These are phyloP conservation scores for Crypturellus undulatus DNA, from an alignment of 2,113 vertebrate species.

Conservation along the genomic window DNA sequence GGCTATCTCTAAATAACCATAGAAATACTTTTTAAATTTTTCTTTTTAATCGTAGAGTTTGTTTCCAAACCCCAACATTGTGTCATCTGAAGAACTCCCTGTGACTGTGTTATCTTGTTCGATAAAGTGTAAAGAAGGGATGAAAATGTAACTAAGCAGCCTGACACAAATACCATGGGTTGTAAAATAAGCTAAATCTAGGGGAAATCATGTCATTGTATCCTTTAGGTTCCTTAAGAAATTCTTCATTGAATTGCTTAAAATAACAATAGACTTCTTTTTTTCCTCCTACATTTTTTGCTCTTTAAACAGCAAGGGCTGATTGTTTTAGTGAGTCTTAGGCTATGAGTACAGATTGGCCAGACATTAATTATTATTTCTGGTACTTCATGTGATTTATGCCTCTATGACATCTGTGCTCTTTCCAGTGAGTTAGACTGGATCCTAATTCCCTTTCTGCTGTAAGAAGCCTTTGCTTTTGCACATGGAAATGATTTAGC, in stretches of 20 bases:
- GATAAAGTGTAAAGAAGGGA: neutral
- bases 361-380: neutral
- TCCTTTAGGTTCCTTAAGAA: neutral
- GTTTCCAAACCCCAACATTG: neutral
- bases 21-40: neutral
- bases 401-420: neutral
- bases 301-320: neutral
- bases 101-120: neutral
- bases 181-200: neutral
- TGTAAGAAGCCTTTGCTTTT: neutral
- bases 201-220: neutral
- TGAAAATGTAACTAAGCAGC: neutral
- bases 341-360: neutral
- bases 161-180: neutral
- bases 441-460: neutral
- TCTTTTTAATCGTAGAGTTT: neutral
- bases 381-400: neutral
- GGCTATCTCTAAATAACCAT: neutral
- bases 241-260: neutral
- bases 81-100: neutral
- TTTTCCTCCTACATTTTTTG: neutral
- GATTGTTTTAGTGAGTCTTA: neutral
- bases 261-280: neutral
- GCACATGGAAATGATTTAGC: neutral
- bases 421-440: neutral